A percentile compares a stretch with the other conserved stretches of the same genome.
These are phyloP conservation scores for Lissocephala sabroskyi DNA, from an alignment of 2,888 invertebrate genomes.

Conservation along the genomic window DNA sequence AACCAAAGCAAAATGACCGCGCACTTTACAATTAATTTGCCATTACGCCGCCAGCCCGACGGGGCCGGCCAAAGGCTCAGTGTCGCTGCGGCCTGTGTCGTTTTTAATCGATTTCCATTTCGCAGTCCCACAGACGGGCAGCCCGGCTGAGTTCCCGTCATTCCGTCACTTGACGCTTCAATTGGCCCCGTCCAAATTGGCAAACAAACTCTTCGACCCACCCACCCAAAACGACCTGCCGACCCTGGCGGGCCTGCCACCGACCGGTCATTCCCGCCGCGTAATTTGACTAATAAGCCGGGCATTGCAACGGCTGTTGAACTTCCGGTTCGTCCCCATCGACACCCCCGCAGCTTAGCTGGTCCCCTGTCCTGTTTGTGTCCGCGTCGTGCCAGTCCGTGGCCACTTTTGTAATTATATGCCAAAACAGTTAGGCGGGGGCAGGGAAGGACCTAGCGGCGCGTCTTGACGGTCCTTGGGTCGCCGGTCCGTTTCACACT, in stretches of 20 bases:
- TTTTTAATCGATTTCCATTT: conserved; percentile 62
- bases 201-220: conserved; percentile 33
- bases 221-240: conserved; percentile 1
- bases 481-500: conserved; percentile 6
- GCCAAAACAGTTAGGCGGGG: conserved; percentile 39
- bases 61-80: too few relatives aligned
- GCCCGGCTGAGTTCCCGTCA: conserved; percentile 33
- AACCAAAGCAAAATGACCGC: conserved; percentile 55
- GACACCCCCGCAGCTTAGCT: not conserved
- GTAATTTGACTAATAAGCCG: conserved; percentile 61
- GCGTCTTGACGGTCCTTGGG: conserved; percentile 17
- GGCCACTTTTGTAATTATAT: conserved; percentile 60
- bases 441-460: conserved; percentile 30
- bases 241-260: not conserved
- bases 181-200: conserved; percentile 51
- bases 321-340: conserved; percentile 32
- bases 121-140: conserved; percentile 27
- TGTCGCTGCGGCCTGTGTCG: conserved; percentile 17
- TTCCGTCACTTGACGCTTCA: conserved; percentile 61
- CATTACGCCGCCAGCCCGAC: conserved; percentile 30
- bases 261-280: conserved; percentile 11
- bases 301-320: conserved; percentile 61
- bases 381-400: not conserved
- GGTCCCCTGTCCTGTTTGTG: not conserved
- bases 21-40: conserved; percentile 60